Evolutionary conservation across 2,888 invertebrate species (phyloP).

Genomic region (Apamea epomidion): DNA sequence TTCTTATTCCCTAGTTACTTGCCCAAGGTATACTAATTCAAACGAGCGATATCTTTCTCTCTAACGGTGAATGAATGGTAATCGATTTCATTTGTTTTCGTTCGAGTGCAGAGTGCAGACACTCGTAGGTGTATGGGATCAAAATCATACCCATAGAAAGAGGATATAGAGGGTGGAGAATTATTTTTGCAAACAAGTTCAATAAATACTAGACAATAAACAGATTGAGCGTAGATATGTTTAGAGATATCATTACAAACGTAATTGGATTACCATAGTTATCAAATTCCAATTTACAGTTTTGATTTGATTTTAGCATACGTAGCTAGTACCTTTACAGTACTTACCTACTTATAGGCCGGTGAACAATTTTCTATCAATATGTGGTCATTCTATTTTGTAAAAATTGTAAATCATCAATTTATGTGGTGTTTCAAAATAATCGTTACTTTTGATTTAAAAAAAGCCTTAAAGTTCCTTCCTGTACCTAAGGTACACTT

Average conservation of each 20-base stretch:
- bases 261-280: background rate
- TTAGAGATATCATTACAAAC: slow-evolving; percentile 4
- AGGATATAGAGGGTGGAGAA: background rate
- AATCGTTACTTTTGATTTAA: background rate
- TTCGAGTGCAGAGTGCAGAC: slow-evolving; percentile 4
- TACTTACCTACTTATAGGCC: background rate
- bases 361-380: background rate
- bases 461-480: too few relatives aligned
- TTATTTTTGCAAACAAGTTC: background rate
- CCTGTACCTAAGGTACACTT: background rate
- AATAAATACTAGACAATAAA: background rate
- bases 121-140: background rate
- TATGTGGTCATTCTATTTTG: background rate
- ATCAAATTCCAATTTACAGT: background rate
- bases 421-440: background rate
- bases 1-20: background rate
- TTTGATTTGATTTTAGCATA: background rate
- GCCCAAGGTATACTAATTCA: background rate
- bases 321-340: background rate
- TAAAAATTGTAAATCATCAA: background rate
- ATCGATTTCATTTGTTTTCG: slow-evolving; percentile 34
- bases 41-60: slow-evolving; percentile 17
- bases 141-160: background rate
- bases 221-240: background rate
- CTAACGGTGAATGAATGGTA: background rate